Evolutionary conservation across 2,113 vertebrate species (phyloP).

Genomic region (Nerophis ophidion): DNA sequence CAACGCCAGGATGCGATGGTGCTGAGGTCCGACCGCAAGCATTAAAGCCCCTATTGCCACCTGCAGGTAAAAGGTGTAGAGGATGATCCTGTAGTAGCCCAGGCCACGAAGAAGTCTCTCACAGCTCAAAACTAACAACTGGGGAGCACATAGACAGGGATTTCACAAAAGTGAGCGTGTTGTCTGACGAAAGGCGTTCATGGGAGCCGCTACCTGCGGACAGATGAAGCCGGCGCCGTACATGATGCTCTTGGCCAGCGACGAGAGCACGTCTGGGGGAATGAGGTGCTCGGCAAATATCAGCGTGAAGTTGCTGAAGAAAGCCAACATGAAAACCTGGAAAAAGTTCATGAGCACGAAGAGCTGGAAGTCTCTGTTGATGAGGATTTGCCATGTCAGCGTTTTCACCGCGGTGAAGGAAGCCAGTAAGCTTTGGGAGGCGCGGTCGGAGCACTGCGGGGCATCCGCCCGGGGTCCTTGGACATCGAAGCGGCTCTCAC

Average conservation of each 20-base stretch:
- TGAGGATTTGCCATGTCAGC: conserved; percentile 77
- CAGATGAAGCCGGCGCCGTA: conserved; percentile 87
- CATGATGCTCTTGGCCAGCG: conserved; percentile 78
- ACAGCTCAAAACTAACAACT: conserved; percentile 82
- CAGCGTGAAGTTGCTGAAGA: conserved; percentile 88
- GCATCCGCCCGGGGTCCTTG: conserved; percentile 20
- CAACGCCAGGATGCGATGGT: conserved; percentile 77
- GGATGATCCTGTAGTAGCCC: conserved; percentile 85
- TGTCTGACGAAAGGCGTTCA: background rate
- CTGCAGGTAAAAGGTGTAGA: conserved; percentile 82
- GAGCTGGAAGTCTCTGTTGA: conserved; percentile 77
- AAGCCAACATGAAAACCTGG: conserved; percentile 83
- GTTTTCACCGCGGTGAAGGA: conserved; percentile 66
- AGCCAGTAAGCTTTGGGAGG: conserved; percentile 17
- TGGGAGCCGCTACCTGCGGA: conserved; percentile 74
- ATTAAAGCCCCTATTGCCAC: conserved; percentile 71
- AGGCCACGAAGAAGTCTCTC: conserved; percentile 70
- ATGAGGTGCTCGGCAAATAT: conserved; percentile 86
- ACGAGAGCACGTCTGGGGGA: conserved; percentile 74
- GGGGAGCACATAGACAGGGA: conserved; percentile 18
- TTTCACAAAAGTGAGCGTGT: background rate
- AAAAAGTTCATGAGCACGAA: conserved; percentile 89
- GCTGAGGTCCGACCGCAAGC: conserved; percentile 75
- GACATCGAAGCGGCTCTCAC: conserved; percentile 69
- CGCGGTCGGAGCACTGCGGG: background rate